Evolutionary conservation across 1,140 invertebrate species (phyloP).

Genomic region (Zaprionus africanus): DNA sequence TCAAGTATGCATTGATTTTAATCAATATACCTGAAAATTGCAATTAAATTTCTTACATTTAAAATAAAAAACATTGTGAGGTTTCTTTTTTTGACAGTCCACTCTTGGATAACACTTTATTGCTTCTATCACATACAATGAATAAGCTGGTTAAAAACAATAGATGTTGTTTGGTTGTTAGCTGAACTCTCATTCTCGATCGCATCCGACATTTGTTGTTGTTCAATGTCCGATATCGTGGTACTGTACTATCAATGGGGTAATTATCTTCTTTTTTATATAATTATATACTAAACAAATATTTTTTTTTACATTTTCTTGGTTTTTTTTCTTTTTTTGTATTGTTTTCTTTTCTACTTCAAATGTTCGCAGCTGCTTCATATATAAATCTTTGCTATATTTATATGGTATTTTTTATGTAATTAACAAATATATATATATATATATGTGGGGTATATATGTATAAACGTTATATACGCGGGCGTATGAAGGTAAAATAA

Average conservation of each 20-base stretch:
- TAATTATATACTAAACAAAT: conserved; percentile 19
- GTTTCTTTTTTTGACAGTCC: conserved; percentile 75
- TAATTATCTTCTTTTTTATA: conserved; percentile 40
- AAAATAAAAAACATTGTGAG: background rate
- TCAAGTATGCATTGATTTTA: background rate
- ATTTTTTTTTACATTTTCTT: conserved; percentile 25
- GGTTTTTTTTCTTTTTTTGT: conserved; percentile 42
- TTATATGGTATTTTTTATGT: conserved; percentile 21
- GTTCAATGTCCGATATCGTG: conserved; percentile 65
- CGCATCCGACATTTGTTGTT: conserved; percentile 65
- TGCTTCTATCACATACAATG: conserved; percentile 73
- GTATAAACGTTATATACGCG: conserved; percentile 8
- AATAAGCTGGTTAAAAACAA: conserved; percentile 49
- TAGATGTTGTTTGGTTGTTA: conserved; percentile 79
- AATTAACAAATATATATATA: conserved; percentile 54
- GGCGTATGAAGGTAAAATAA: conserved; percentile 19
- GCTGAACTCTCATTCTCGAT: conserved; percentile 58
- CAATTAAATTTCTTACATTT: background rate
- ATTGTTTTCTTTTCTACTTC: conserved; percentile 63
- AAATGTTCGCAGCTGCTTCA: conserved; percentile 51
- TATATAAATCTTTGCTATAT: conserved; percentile 25
- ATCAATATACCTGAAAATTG: too few species aligned
- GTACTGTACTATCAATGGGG: conserved; percentile 66
- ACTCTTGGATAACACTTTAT: conserved; percentile 80
- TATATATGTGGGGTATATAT: conserved; percentile 28